These are phyloP conservation scores for Sphenopsis melanotis DNA, from an alignment of 2,797 vertebrate species.

Conservation along the genomic window DNA sequence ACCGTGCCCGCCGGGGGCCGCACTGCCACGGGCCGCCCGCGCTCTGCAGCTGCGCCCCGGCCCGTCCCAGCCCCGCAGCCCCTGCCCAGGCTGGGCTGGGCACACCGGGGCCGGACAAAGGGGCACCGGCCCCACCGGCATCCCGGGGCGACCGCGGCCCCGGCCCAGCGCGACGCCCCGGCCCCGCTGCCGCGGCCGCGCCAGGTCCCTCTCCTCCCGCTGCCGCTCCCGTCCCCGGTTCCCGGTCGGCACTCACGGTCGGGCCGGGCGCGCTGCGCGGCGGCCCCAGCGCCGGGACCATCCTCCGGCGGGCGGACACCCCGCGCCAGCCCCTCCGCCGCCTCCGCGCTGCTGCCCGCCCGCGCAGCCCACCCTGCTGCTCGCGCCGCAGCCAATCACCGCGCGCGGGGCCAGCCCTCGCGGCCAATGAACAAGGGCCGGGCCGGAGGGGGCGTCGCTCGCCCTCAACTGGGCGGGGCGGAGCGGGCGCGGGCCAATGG, in stretches of 20 bases:
- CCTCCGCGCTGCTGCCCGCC: not conserved
- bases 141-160: not conserved
- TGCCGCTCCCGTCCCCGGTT: no score
- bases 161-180: not conserved
- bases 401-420: rapidly evolving
- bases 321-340: conserved; percentile 14
- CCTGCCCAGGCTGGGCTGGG: not conserved
- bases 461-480: not conserved
- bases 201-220: not conserved
- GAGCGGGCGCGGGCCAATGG: not conserved
- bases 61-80: not conserved
- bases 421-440: not conserved
- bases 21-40: not conserved
- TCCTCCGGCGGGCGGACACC: not conserved
- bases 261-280: not conserved
- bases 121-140: not conserved
- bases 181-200: not conserved
- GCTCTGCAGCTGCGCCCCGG: not conserved
- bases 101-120: not conserved
- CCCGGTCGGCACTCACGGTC: not conserved
- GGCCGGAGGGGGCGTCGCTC: rapidly evolving
- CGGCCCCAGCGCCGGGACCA: not conserved
- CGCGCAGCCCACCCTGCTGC: not conserved
- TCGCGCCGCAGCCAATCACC: not conserved
- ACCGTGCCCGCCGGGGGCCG: not conserved